Evolutionary conservation across 2,888 invertebrate genomes (phyloP).

Genomic region (Drosophila prolongata): DNA sequence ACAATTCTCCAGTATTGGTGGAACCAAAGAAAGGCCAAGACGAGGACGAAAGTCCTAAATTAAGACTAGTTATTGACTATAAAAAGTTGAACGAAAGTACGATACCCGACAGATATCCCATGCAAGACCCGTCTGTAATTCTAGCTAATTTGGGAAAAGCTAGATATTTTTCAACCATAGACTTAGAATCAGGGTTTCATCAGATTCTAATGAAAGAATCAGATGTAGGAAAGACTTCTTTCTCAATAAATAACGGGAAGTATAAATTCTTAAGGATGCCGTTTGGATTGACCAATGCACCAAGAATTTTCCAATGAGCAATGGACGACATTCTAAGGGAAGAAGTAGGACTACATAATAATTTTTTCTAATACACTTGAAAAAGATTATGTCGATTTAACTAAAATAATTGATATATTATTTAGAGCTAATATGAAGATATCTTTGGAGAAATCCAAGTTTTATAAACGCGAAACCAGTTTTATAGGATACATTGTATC

Average conservation of each 20-base stretch:
- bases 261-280: background rate
- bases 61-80: no score
- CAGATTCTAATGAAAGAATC: no score
- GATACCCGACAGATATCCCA: background rate
- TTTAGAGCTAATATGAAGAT: background rate
- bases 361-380: constrained; percentile 2
- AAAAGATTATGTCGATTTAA: background rate
- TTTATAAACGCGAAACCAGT: background rate
- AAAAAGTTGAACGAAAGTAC: no score
- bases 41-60: background rate
- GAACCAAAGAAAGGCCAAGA: background rate
- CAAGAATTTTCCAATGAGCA: background rate
- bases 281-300: background rate
- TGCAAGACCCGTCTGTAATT: background rate
- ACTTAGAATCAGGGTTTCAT: no score
- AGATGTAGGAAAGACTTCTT: no score
- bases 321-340: background rate
- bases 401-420: background rate
- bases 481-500: constrained; percentile 1
- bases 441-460: background rate
- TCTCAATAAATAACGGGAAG: background rate
- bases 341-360: constrained; percentile 5
- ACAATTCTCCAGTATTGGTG: no score
- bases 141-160: background rate
- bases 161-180: background rate